phyloP scores from a whole-genome alignment of 2,888 invertebrate species.

The Rhogogaster chlorosoma region DNA sequence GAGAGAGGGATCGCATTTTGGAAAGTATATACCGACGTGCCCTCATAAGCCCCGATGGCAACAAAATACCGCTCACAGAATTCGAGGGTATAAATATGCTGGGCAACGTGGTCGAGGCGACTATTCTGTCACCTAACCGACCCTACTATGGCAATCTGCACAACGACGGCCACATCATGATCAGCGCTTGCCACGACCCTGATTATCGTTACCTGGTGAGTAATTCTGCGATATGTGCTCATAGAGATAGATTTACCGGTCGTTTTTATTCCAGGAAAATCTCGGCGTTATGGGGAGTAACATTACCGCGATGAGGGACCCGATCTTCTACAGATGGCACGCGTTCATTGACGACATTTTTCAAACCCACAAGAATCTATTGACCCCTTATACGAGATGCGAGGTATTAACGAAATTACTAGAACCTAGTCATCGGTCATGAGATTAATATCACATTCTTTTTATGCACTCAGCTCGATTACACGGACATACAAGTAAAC shows the following conservation, averaged over 20 bases:
- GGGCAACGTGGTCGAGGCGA: slow-evolving; percentile 90
- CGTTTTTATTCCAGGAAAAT: slow-evolving; percentile 81
- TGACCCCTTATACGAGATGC: slow-evolving; percentile 83
- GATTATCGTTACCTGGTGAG: slow-evolving; percentile 86
- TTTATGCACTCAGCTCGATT: slow-evolving; percentile 81
- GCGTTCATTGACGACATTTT: slow-evolving; percentile 89
- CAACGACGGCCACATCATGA: slow-evolving; percentile 89
- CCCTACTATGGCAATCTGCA: slow-evolving; percentile 89
- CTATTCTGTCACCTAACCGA: slow-evolving; percentile 85
- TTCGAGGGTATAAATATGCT: slow-evolving; percentile 87
- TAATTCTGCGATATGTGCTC: background rate
- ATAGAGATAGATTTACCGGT: background rate
- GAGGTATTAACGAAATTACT: slow-evolving; percentile 77
- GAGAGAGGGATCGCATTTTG: slow-evolving; percentile 87
- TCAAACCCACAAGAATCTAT: slow-evolving; percentile 85
- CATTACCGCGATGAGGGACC: slow-evolving; percentile 92
- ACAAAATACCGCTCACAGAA: slow-evolving; percentile 82
- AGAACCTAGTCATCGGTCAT: background rate
- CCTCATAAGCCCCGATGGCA: slow-evolving; percentile 81
- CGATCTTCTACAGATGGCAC: slow-evolving; percentile 93
- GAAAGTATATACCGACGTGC: slow-evolving; percentile 85
- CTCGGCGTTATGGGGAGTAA: slow-evolving; percentile 92
- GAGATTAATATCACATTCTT: background rate
- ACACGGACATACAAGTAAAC: slow-evolving; percentile 82
- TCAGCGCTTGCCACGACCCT: slow-evolving; percentile 90